Evolutionary conservation across 2,113 vertebrate species (phyloP).

Genomic region (Antigone vipio): DNA sequence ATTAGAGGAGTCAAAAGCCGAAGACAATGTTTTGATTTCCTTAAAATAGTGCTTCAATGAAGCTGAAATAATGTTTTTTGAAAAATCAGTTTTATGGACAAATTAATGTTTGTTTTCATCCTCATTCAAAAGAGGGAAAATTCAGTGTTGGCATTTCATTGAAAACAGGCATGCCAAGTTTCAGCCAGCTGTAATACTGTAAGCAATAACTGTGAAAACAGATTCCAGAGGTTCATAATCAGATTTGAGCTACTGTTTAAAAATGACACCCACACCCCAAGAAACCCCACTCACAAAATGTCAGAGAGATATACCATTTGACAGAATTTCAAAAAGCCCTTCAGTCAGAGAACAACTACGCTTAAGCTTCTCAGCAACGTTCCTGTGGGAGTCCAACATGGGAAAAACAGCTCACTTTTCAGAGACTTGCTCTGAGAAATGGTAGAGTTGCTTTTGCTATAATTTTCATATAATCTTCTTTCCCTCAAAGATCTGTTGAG

Average conservation of each 20-base stretch:
- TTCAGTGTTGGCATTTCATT: constrained; percentile 16
- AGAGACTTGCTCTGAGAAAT: not conserved
- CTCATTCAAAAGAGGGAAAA: constrained; percentile 22
- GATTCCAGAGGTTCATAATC: constrained; percentile 35
- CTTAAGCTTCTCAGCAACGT: not conserved
- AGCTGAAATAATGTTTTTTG: not conserved
- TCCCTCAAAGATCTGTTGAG: not conserved
- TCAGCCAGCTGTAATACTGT: constrained; percentile 40
- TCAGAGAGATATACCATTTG: not conserved
- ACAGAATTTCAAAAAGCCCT: not conserved
- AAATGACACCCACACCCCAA: not conserved
- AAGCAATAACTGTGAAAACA: not conserved
- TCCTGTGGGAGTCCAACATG: not conserved
- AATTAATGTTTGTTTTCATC: constrained; percentile 51
- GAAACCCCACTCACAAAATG: not conserved
- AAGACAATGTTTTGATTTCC: constrained; percentile 41
- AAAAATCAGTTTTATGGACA: constrained; percentile 28
- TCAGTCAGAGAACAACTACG: not conserved
- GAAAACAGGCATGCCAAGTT: constrained; percentile 36
- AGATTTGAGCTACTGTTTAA: not conserved
- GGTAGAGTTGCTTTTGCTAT: not conserved
- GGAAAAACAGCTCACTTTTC: not conserved
- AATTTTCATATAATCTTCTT: not conserved
- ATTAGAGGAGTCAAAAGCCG: not conserved
- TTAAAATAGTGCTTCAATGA: constrained; percentile 25